Percentiles rank a stretch among this genome's conserved stretches.
Conservation (phyloP, 1,140 invertebrate genomes). For the Rhyzopertha dominica region DNA sequence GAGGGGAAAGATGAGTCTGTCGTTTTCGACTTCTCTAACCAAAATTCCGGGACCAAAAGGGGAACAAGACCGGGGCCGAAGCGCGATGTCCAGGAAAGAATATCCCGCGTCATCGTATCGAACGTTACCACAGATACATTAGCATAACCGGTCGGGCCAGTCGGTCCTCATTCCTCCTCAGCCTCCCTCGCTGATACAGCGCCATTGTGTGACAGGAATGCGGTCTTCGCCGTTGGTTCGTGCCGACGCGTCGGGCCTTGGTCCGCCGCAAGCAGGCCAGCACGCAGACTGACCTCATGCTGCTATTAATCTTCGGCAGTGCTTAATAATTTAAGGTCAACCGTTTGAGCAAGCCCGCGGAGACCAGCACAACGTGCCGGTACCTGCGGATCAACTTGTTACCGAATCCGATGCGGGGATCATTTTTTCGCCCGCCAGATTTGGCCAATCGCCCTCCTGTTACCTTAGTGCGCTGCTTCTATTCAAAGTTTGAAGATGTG, state of each 20-base stretch:
- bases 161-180: conserved; percentile 8
- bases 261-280: too few relatives aligned
- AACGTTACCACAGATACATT: conserved; percentile 15
- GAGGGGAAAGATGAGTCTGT: too few relatives aligned
- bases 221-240: conserved; percentile 10
- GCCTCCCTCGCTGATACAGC: conserved; percentile 14
- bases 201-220: conserved; percentile 15
- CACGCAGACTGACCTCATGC: background rate
- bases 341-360: background rate
- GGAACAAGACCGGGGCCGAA: conserved; percentile 4
- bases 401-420: too few relatives aligned
- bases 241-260: background rate
- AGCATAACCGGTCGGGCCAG: conserved; percentile 16
- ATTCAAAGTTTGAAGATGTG: too few relatives aligned
- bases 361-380: background rate
- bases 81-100: conserved; percentile 7
- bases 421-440: too few relatives aligned
- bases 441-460: too few relatives aligned
- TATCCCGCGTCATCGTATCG: conserved; percentile 8
- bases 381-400: conserved; percentile 1
- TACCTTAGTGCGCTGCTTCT: too few relatives aligned
- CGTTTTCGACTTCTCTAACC: too few relatives aligned
- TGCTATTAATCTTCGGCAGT: too few relatives aligned
- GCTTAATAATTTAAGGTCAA: background rate
- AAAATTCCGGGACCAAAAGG: conserved; percentile 3